Evolutionary conservation across 2,113 vertebrate genomes (phyloP).

Genomic region (Thryonomys swinderianus): DNA sequence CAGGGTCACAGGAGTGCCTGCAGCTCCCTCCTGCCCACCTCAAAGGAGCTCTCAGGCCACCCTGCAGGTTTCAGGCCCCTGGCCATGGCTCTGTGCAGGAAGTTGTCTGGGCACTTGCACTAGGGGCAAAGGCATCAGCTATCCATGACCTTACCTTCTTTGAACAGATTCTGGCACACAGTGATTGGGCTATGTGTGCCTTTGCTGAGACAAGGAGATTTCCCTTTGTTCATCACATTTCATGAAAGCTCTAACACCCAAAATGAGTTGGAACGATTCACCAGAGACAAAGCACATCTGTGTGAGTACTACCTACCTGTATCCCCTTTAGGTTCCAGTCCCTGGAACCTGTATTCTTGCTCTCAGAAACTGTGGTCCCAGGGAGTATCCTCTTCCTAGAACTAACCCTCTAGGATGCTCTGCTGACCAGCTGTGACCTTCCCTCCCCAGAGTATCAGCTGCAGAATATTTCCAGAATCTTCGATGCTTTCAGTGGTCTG

Average conservation of each 20-base stretch:
- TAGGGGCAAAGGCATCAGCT: not conserved
- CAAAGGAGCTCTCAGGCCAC: not conserved
- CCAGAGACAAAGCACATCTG: not conserved
- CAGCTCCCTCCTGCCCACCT: not conserved
- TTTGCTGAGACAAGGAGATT: not conserved
- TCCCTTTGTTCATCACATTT: not conserved
- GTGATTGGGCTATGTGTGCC: not conserved
- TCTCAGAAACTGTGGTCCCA: not conserved
- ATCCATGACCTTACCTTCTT: not conserved
- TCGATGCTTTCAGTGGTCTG: not conserved
- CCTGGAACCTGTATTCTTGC: accelerated
- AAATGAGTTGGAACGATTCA: not conserved
- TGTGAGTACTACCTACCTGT: not conserved
- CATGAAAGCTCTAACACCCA: not conserved
- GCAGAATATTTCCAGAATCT: not conserved
- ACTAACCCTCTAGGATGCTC: not conserved
- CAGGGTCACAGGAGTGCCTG: no score
- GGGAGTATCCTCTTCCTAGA: not conserved
- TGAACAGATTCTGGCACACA: not conserved
- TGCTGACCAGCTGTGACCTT: not conserved
- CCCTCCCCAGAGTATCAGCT: not conserved
- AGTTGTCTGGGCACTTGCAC: not conserved
- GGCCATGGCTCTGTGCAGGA: not conserved
- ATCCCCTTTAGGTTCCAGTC: not conserved
- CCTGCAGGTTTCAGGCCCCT: not conserved